Percentiles rank a stretch among this genome's conserved stretches.
Evolutionary conservation across 2,797 vertebrate genomes (phyloP).

Genomic region (Discoglossus pictus): DNA sequence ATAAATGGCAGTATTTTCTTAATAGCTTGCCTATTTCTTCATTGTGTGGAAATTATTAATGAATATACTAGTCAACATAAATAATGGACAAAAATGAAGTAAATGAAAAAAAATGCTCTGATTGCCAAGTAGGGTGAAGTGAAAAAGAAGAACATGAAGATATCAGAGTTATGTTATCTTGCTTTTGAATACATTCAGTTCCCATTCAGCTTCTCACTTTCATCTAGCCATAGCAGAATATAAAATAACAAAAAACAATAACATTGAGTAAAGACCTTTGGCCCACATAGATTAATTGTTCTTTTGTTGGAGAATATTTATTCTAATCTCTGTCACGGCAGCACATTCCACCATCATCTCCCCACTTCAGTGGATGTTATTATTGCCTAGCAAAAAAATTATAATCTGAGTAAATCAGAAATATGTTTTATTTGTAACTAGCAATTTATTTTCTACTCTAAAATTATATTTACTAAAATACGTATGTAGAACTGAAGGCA

Average conservation of each 20-base stretch:
- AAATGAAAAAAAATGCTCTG: neutral
- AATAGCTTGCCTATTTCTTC: too few species aligned
- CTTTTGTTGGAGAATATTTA: constrained; percentile 23
- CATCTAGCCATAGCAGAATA: constrained; percentile 36
- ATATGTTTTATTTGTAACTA: too few species aligned
- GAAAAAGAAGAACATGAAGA: constrained; percentile 15
- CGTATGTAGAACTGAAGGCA: too few species aligned
- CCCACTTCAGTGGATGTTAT: neutral
- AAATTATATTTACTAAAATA: too few species aligned
- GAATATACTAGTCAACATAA: too few species aligned
- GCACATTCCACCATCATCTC: constrained; percentile 4
- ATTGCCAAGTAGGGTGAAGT: constrained; percentile 29
- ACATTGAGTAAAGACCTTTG: constrained; percentile 18
- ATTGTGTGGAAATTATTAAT: too few species aligned
- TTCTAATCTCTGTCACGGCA: neutral
- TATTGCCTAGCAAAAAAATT: too few species aligned
- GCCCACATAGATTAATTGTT: constrained; percentile 32
- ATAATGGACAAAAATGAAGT: too few species aligned
- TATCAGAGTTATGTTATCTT: constrained; percentile 31
- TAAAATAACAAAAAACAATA: constrained; percentile 37
- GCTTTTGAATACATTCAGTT: constrained; percentile 29
- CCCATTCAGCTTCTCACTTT: constrained; percentile 2
- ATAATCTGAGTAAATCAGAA: too few species aligned
- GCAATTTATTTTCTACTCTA: too few species aligned
- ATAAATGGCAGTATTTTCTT: too few species aligned